Conservation (phyloP, 2,888 invertebrate species). For the Steromphala cineraria region DNA sequence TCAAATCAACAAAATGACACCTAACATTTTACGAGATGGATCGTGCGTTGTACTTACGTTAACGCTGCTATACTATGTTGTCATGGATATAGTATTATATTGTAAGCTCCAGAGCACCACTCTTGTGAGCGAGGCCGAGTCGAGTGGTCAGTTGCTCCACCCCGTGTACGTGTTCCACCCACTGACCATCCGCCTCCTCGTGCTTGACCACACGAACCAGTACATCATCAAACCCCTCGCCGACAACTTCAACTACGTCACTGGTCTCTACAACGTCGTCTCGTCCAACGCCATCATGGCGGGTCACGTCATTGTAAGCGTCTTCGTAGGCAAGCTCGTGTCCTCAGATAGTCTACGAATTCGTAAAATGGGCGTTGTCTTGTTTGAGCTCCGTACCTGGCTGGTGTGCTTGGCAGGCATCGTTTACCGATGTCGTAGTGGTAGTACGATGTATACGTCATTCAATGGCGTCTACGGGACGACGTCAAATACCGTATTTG, state of each 20-base stretch:
- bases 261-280: conserved; percentile 26
- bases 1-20: too few relatives aligned
- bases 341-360: background rate
- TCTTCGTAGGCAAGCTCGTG: conserved; percentile 12
- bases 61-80: too few relatives aligned
- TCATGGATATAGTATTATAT: too few relatives aligned
- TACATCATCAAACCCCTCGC: conserved; percentile 25
- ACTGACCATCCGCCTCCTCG: background rate
- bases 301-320: background rate
- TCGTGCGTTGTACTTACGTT: too few relatives aligned
- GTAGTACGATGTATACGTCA: background rate
- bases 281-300: conserved; percentile 18
- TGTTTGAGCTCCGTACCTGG: background rate
- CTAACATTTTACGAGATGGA: too few relatives aligned
- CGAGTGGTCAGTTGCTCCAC: too few relatives aligned
- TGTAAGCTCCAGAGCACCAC: too few relatives aligned
- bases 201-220: background rate
- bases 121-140: too few relatives aligned
- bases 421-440: background rate
- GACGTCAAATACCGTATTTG: background rate
- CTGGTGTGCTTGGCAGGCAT: background rate
- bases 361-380: background rate
- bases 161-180: background rate
- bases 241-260: conserved; percentile 13
- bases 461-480: background rate